Conservation (phyloP, 2,113 vertebrate genomes). For the Irena cyanogastra region DNA sequence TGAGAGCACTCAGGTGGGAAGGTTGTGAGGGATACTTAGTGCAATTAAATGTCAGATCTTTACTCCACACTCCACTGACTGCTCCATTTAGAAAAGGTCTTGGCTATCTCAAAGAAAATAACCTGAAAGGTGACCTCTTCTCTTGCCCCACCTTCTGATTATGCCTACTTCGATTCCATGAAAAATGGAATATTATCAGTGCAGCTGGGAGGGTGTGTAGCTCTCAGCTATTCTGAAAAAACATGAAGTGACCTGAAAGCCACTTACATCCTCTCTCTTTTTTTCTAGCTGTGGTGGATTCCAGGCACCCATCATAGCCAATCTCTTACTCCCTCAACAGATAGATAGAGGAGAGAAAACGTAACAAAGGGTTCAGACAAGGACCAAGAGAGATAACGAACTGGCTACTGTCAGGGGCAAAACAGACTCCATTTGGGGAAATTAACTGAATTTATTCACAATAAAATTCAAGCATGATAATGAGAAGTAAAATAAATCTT, state of each 20-base stretch:
- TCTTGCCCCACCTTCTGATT: not conserved
- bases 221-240: not conserved
- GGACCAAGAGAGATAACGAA: too few species aligned
- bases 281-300: not conserved
- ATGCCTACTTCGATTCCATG: not conserved
- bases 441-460: not conserved
- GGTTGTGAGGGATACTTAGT: not conserved
- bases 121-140: not conserved
- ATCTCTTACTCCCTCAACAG: not conserved
- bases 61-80: not conserved
- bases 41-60: not conserved
- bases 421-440: not conserved
- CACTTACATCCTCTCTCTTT: not conserved
- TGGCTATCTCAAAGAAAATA: not conserved
- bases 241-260: not conserved
- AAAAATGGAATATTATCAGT: not conserved
- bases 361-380: not conserved
- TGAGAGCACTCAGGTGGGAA: not conserved
- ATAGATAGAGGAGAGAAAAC: not conserved
- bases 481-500: not conserved
- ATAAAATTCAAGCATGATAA: not conserved
- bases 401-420: not conserved
- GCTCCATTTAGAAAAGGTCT: not conserved
- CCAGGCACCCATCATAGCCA: not conserved
- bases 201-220: not conserved